Evolutionary conservation across 2,888 invertebrate species (phyloP), one percentile per base, ranked within the genome.

Genomic region (Netelia melanura): DNA sequence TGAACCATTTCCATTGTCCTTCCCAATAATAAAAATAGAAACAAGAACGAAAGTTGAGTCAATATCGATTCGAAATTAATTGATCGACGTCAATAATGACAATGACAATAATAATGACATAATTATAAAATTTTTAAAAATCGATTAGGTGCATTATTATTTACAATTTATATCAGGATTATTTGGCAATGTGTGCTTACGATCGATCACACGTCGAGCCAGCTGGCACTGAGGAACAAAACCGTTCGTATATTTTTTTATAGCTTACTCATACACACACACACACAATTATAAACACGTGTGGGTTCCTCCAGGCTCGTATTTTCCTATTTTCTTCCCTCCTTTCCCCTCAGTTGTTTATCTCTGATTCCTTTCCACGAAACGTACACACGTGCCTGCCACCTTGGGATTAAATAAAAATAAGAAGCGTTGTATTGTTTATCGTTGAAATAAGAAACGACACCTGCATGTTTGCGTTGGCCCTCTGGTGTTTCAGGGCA

Each of bases 1-100:
- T 48, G 48, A 14, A 48, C 3, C 54, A 25, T 44, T 9, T 9
- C 82, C 81, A 82, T 85, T 82, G 85, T 85, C 85, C 30, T 38
- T 54, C 8, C 30, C 54, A 44, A 80, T 11, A 17, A 71, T 3
- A 30, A 56, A 65, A 72, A 72, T 43, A 65, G 44, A 11, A 38
- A 54, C 61, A 54, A 14, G 43, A 67, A 61, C 44, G 81, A 71
- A 68, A 75, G 68, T 68, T 58, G 81, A 65, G 70, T 74, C 74
- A 43, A 65, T 71, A 85, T 85, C 61, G 74, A 77, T 77, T 56
- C 38, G 54, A 76, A 79, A 85, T 85, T 75, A 75, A 85, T 82
- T 79, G 78, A 79, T 85, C 61, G 44, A 25, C 56, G 61, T 14
- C 21, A 48, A 48, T 48, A 48, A 48, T 48, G 14, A 48, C 14